Conservation (phyloP, 2,797 vertebrate genomes). For the Molossus molossus region DNA sequence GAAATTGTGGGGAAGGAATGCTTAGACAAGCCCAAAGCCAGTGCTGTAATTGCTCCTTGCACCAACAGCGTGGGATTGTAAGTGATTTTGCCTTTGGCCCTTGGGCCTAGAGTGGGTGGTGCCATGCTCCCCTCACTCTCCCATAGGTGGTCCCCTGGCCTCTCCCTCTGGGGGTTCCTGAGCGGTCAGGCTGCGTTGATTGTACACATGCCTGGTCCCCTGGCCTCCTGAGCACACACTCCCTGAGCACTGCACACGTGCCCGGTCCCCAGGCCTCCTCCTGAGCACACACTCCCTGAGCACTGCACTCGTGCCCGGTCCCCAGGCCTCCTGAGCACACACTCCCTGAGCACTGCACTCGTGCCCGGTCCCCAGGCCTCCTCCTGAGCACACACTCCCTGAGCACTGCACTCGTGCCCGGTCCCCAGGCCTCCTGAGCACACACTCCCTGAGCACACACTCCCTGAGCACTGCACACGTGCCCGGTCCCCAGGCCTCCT, state of each 20-base stretch:
- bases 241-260: too few species aligned
- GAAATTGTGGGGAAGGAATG: neutral
- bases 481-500: too few species aligned
- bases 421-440: too few species aligned
- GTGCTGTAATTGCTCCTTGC: neutral
- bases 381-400: too few species aligned
- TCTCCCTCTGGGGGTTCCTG: too few species aligned
- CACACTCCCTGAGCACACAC: rapidly evolving
- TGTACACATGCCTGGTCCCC: neutral
- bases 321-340: too few species aligned
- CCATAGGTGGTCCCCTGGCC: neutral
- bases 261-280: too few species aligned
- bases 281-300: too few species aligned
- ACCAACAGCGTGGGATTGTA: rapidly evolving
- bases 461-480: too few species aligned
- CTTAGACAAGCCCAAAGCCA: neutral
- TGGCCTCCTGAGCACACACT: too few species aligned
- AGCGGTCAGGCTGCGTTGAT: neutral
- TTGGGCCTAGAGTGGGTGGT: neutral
- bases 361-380: too few species aligned
- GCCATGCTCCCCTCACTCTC: neutral
- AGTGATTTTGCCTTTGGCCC: neutral
- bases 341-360: rapidly evolving
- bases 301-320: rapidly evolving
- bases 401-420: rapidly evolving